Evolutionary conservation across 2,113 vertebrate species (phyloP), one percentile per base, ranked within the genome.

Genomic region (Sceloporus undulatus): DNA sequence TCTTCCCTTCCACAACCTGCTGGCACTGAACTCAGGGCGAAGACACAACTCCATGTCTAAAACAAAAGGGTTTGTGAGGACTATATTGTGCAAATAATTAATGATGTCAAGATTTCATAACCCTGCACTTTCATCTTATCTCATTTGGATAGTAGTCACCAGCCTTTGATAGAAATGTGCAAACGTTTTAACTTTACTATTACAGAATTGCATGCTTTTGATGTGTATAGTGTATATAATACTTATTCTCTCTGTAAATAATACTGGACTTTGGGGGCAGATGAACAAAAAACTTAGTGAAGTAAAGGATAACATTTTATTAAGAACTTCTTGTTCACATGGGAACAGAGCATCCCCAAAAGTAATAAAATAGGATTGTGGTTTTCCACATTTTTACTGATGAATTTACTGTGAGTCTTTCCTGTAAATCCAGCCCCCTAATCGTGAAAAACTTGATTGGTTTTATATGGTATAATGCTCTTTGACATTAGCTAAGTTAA

Each of bases 201-300:
- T 48, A 52, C 4, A 29, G 8, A 16, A 62, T 75, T 23, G 34
- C 62, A 59, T 74, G 62, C 1, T 65, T 71, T 86, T 40, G 74
- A 10, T 89, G 54, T 54, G 84, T 90, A 78, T 89, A 14, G 3
- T 34, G 62, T 27, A 19, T 13, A 16, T 48, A 88, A 80, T 2
- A 1, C 54, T 87, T 84, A 16, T 2, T 62, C 29, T 90, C 81
- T 56, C 56, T 56, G 40, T 25, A 13, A 79, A 4, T 70, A 70
- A 38, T 56, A 70, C 25, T 25, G 29, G 65, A 83, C 18, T 70
- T 54, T 29, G 27, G 34, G n/a, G n/a, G 25, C 34, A 25, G 34
- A 52, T 8, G 59, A 4, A 42, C 27, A 9, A 21, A 13, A 66
- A 77, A 62, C 27, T 9, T 21, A 56, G 11, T 19, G 10, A 25